phyloP scores from a whole-genome alignment of 2,888 invertebrate genomes.

The Mystacides longicornis region DNA sequence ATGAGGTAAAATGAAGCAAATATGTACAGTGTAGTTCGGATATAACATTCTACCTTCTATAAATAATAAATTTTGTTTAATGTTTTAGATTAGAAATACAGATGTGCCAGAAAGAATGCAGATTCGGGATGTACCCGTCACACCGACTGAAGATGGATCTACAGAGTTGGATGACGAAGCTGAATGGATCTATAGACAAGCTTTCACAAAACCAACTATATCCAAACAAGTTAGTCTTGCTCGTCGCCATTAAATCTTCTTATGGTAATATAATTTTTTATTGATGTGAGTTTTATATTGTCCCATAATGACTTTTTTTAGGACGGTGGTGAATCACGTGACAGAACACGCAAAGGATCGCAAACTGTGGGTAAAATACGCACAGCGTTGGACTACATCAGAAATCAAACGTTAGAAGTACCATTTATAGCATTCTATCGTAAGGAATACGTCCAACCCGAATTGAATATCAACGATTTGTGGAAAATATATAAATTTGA shows the following conservation, averaged over 20 bases:
- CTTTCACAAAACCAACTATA: conserved; percentile 77
- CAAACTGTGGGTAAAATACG: conserved; percentile 82
- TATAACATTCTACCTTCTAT: background rate
- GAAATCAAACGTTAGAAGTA: conserved; percentile 91
- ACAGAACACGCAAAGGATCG: conserved; percentile 55
- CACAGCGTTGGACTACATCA: conserved; percentile 91
- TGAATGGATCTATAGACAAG: conserved; percentile 95
- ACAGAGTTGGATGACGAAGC: conserved; percentile 90
- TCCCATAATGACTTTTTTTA: conserved; percentile 5
- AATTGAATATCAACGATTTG: conserved; percentile 87
- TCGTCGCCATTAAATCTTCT: background rate
- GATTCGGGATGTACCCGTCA: conserved; percentile 79
- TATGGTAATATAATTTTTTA: background rate
- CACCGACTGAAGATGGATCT: conserved; percentile 72
- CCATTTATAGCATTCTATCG: conserved; percentile 98
- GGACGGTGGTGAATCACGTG: conserved; percentile 32
- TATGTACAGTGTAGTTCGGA: background rate
- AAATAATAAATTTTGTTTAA: background rate
- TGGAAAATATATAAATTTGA: conserved; percentile 98
- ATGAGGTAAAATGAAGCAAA: conserved; percentile 49
- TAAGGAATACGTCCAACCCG: conserved; percentile 94
- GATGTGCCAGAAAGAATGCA: conserved; percentile 92
- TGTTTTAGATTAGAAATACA: conserved; percentile 64
- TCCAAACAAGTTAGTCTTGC: conserved; percentile 40
- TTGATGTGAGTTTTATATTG: background rate